These are phyloP conservation scores for Lepidochitona cinerea DNA, from an alignment of 2,888 invertebrate species.

Conservation along the genomic window DNA sequence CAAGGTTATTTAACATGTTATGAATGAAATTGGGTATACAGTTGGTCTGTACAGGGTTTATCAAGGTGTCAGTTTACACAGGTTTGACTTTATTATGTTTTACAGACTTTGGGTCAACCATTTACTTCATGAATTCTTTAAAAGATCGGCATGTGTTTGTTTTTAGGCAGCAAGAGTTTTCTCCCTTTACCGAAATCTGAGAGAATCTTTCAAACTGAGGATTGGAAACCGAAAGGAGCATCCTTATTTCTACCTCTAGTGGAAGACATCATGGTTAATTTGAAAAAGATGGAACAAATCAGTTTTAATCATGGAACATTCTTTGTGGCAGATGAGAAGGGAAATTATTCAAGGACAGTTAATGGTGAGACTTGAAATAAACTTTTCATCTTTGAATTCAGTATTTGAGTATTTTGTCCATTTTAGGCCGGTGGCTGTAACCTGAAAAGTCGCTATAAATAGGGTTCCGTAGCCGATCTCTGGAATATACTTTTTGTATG, in stretches of 20 bases:
- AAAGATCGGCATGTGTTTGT: neutral
- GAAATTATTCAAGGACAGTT: constrained; percentile 42
- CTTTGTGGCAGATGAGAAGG: constrained; percentile 44
- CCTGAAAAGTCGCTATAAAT: too few species aligned
- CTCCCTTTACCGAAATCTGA: constrained; percentile 37
- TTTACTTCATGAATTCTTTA: neutral
- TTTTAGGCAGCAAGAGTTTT: constrained; percentile 36
- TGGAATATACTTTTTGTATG: too few species aligned
- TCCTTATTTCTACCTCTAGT: constrained; percentile 43
- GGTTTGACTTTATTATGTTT: too few species aligned
- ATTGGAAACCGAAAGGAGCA: constrained; percentile 47
- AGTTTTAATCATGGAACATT: constrained; percentile 45
- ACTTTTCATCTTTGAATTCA: too few species aligned
- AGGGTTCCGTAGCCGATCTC: too few species aligned
- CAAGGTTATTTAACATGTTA: too few species aligned
- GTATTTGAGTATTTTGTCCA: too few species aligned
- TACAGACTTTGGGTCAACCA: too few species aligned
- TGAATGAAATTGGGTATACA: too few species aligned
- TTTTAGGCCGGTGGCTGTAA: too few species aligned
- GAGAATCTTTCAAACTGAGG: constrained; percentile 44
- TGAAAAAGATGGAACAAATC: constrained; percentile 51
- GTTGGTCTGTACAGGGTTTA: too few species aligned
- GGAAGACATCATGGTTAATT: constrained; percentile 48
- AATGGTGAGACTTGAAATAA: constrained; percentile 35
- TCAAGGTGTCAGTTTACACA: too few species aligned